phyloP scores from a whole-genome alignment of 1,140 invertebrate species.

The Ephestia elutella region DNA sequence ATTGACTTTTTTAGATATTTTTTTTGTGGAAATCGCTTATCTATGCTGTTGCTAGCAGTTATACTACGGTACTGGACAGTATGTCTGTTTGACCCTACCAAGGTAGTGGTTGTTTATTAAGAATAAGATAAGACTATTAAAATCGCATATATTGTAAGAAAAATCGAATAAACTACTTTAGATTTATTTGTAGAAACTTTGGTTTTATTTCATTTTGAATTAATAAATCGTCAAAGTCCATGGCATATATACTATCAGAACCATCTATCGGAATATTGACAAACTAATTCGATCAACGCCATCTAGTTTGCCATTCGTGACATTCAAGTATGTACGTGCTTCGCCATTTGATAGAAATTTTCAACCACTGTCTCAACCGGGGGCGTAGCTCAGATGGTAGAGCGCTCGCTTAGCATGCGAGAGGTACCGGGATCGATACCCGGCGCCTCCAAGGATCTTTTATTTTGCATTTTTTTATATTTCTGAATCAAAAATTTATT shows the following conservation, averaged over 20 bases:
- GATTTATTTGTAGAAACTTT: not conserved
- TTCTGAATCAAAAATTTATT: not conserved
- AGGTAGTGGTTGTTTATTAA: not conserved
- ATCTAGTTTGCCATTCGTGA: not conserved
- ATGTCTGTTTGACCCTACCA: not conserved
- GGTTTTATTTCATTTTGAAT: too few relatives aligned
- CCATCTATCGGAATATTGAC: not conserved
- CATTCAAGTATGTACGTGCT: not conserved
- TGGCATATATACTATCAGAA: not conserved
- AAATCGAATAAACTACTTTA: not conserved
- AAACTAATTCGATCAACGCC: not conserved
- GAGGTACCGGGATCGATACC: slow-evolving; percentile 20
- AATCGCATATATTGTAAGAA: not conserved
- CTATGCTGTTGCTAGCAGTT: too few relatives aligned
- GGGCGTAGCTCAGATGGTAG: slow-evolving; percentile 21
- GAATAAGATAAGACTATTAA: not conserved
- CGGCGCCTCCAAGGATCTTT: slow-evolving; percentile 13
- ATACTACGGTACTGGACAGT: not conserved
- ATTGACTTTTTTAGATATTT: too few relatives aligned
- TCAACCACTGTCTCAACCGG: not conserved
- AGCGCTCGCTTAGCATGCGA: slow-evolving; percentile 21
- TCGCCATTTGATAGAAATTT: not conserved
- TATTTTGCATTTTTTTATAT: not conserved
- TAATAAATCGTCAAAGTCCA: too few relatives aligned
- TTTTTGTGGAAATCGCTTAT: too few relatives aligned